Conservation (phyloP, 2,797 vertebrate genomes). For the Myotis myotis region DNA sequence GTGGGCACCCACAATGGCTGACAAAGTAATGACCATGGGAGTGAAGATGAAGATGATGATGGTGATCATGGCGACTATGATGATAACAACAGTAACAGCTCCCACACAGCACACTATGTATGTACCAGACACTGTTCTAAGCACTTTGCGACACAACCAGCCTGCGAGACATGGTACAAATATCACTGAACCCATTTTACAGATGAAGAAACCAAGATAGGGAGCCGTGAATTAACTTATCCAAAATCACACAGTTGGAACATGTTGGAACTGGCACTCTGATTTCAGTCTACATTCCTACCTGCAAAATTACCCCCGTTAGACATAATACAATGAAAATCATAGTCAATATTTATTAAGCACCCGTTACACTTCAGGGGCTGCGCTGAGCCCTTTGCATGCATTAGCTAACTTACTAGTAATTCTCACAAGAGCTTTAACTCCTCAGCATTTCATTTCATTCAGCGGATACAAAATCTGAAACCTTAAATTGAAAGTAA, state of each 20-base stretch:
- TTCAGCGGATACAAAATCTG: not conserved
- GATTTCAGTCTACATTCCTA: not conserved
- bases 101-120: accelerated
- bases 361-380: not conserved
- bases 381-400: not conserved
- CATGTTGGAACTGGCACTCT: not conserved
- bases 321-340: not conserved
- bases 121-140: not conserved
- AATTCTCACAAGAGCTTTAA: not conserved
- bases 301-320: not conserved
- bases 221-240: not conserved
- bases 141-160: not conserved
- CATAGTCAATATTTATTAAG: not conserved
- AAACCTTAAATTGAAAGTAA: not conserved
- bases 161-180: not conserved
- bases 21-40: not conserved
- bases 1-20: not conserved
- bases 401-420: not conserved
- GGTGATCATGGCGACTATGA: not conserved
- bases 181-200: not conserved
- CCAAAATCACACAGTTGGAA: not conserved
- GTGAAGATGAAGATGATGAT: not conserved
- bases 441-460: not conserved
- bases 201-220: not conserved
- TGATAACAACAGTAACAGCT: not conserved